Base-by-base conservation (phyloP, 2,113 vertebrate species). In the Ranitomeya imitator region DNA sequence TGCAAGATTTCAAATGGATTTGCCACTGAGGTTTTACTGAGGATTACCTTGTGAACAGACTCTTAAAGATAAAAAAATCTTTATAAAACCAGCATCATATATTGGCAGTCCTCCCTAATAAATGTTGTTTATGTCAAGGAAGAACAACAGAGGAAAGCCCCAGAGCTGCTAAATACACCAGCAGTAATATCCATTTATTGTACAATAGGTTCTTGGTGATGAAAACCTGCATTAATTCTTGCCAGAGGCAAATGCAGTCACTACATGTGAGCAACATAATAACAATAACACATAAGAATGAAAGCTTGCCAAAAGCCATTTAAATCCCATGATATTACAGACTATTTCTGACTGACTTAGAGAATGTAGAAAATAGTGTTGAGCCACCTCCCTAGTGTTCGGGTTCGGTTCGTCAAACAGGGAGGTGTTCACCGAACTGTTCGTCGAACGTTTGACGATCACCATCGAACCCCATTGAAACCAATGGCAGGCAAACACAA, bases 171-270 rank as follows among this genome's bases (percentile, higher is more conserved):
- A 21, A 12, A 16, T 65, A 45, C 59, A 82, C 18, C 78, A 82
- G 19, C 52, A 83, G 81, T 65, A 65, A 83, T 65, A 67, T 61
- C 45, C 31, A 83, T 83, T 61, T 81, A 67, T 23, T 83, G 61
- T 63, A 65, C 19, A 52, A 67, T 23, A 65, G 18, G 21, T 63
- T n/a, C 18, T 61, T 82, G 26, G 61, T 82, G 59, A 51, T 82
- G 37, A 16, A 80, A 18, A 67, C 4, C 2, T 37, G 37, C 61
- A 83, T 52, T 67, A 67, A 51, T 51, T 52, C 19, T 83, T n/a
- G 81, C 81, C 21, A 12, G 61, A 67, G 81, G 61, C 81, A 9
- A 23, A 12, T 52, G 14, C 15, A 74, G 26, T 8, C 52, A 65
- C 52, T 67, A 23, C 23, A 81, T 81, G 18, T 83, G 31, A 67